Base-by-base conservation (phyloP, 2,888 invertebrate species). In the Bibio marci region DNA sequence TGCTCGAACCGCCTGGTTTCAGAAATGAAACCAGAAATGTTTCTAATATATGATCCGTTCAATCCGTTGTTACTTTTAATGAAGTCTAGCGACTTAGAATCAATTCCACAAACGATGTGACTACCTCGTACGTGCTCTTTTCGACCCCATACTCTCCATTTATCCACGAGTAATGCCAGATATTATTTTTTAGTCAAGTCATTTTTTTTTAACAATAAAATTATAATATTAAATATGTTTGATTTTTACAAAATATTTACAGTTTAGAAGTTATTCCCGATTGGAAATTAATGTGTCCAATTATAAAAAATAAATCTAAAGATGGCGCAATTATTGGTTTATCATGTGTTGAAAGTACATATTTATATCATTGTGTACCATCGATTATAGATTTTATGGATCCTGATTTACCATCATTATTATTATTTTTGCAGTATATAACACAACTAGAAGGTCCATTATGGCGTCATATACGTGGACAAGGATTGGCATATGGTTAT, bases 401-500 rank as follows among this genome's bases (percentile, higher is more conserved):
- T 54, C 59, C 71, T 1, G 78, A 80, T 52, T 58, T 80, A 28
- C 78, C 88, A 10, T 74, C 83, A 37, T 63, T 90, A 22, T 62
- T 76, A 48, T 75, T 90, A 25, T 80, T 80, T 46, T 65, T 87
- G 46, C 83, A 88, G 62, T 92, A 90, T 64, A 73, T 91, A 49
- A 80, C 76, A 7, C 48, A 49, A 42, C 40, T 49, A 2, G 50
- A 49, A 78, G 88, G 90, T 37, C 87, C 88, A 19, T 75, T 90
- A 75, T 90, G 86, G 85, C 73, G 76, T 38, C 72, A 80, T 56
- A 80, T 92, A 46, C 71, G 92, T 48, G 91, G 91, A 30, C 74
- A 77, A 51, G 91, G 91, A 1, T 70, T 85, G 38, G 75, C 90
- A 1, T 92, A 92, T 61, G 70, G 76, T 38, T 88, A 81, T 63